Conservation (phyloP, 2,797 vertebrate species). For the Muraenolepis orangiensis region DNA sequence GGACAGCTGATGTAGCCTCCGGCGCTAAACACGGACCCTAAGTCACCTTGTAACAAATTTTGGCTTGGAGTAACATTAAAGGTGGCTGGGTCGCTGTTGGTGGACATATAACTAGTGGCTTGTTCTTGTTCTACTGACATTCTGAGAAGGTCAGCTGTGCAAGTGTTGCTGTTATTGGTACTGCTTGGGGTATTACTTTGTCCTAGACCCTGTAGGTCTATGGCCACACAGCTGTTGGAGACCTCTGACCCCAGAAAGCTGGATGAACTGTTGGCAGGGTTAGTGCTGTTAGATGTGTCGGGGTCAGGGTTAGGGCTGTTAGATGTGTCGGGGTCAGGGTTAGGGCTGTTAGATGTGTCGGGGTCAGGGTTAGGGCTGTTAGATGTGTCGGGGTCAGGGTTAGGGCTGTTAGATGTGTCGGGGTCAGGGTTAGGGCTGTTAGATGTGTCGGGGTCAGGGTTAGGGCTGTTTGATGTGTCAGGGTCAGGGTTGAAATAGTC, state of each 20-base stretch:
- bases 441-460: conserved; percentile 17
- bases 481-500: conserved; percentile 32
- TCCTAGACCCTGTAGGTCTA: conserved; percentile 41
- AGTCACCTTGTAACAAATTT: conserved; percentile 48
- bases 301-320: conserved; percentile 34
- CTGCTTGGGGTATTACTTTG: conserved; percentile 29
- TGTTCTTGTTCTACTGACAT: conserved; percentile 4
- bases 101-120: conserved; percentile 17
- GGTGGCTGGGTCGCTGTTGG: conserved; percentile 15
- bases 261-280: conserved; percentile 48
- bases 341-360: conserved; percentile 16
- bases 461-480: conserved; percentile 16
- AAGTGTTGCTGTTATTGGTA: conserved; percentile 22
- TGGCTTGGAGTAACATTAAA: conserved; percentile 19
- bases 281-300: conserved; percentile 18
- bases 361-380: conserved; percentile 18
- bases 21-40: conserved; percentile 57
- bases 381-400: conserved; percentile 17
- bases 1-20: conserved; percentile 65
- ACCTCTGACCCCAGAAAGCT: conserved; percentile 42
- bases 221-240: not conserved
- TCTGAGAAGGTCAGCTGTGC: conserved; percentile 14
- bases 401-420: conserved; percentile 16
- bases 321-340: conserved; percentile 17
- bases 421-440: conserved; percentile 18